Evolutionary conservation across 2,888 invertebrate species (phyloP), one percentile per base, ranked within the genome.

Genomic region (Trichogramma evanescens): DNA sequence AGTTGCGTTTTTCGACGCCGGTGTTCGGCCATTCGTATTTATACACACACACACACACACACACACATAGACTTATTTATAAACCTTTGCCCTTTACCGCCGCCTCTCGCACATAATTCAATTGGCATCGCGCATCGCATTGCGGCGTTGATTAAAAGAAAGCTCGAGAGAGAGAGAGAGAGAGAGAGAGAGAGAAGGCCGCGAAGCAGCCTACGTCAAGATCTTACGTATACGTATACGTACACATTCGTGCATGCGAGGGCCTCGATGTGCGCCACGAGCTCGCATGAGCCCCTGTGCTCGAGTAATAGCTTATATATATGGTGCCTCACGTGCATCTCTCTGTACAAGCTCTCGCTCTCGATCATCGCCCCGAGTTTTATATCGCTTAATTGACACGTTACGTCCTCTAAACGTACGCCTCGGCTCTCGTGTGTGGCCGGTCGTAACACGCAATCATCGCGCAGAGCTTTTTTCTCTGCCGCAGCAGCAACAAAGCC

Each of bases 111-210:
- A 50, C 52, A 60, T 56, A 60, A 60, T 60, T 60, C 60, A 60
- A 60, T 60, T 26, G 26, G 26, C 26, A 26, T 26, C 26, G 26
- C 26, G 26, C 26, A 26, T 26, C 26, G 26, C 26, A 26, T 26
- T 56, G 54, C 56, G 60, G 60, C 52, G 60, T 60, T 60, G 60
- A 60, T 60, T 60, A 60, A 60, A 60, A 56, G 56, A 56, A 60
- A 45, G 56, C 52, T 48, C 59, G 59, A 50, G 49, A 4, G 52
- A 41, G n/a, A 40, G 6, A 41, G n/a, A n/a, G n/a, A n/a, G n/a
- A n/a, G n/a, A n/a, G 40, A n/a, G 50, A 42, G 5, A 10, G 6
- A 41, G n/a, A 40, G 6, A 41, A 13, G 50, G 6, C 40, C 4
- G 40, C 10, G 4, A 4, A 9, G n/a, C 26, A 38, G 26, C 39